These are phyloP conservation scores for Myotis yumanensis DNA, from an alignment of 2,113 vertebrate genomes.

Conservation along the genomic window DNA sequence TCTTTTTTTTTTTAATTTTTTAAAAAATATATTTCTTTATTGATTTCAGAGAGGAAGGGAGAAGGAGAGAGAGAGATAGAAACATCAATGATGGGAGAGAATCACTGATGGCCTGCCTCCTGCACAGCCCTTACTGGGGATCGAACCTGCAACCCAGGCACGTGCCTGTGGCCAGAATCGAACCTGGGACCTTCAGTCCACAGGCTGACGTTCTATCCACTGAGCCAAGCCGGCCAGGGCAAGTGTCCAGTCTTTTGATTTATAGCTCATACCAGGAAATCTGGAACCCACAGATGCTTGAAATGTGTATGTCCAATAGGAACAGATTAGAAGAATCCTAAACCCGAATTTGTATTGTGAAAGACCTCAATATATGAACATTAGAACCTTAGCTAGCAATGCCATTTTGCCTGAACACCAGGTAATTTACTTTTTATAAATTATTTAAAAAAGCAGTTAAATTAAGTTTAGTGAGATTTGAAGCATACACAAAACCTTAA, in stretches of 20 bases:
- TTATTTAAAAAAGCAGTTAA: conserved; percentile 4
- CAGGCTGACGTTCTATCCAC: too few relatives aligned
- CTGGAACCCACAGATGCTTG: conserved; percentile 46
- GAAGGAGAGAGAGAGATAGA: too few relatives aligned
- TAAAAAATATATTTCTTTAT: too few relatives aligned
- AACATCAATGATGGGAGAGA: too few relatives aligned
- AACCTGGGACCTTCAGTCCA: too few relatives aligned
- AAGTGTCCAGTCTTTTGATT: background rate
- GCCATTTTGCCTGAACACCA: conserved; percentile 24
- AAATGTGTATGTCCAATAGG: background rate
- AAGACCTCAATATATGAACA: conserved; percentile 27
- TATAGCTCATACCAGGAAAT: conserved; percentile 46
- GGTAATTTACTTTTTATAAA: conserved; percentile 66
- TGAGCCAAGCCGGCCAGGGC: too few relatives aligned
- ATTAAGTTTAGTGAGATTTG: conserved; percentile 14
- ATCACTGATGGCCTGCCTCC: too few relatives aligned
- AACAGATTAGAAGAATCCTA: conserved; percentile 46
- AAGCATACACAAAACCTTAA: background rate
- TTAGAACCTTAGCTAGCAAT: background rate
- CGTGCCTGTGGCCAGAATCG: too few relatives aligned
- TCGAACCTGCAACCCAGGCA: too few relatives aligned
- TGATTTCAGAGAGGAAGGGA: too few relatives aligned
- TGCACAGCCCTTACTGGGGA: too few relatives aligned
- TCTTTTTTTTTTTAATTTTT: background rate
- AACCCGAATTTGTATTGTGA: background rate